Evolutionary conservation across 30 jellyfish, hydroid and myxozoan genomes (phyloP).

Genomic region (Hydractinia echinata): DNA sequence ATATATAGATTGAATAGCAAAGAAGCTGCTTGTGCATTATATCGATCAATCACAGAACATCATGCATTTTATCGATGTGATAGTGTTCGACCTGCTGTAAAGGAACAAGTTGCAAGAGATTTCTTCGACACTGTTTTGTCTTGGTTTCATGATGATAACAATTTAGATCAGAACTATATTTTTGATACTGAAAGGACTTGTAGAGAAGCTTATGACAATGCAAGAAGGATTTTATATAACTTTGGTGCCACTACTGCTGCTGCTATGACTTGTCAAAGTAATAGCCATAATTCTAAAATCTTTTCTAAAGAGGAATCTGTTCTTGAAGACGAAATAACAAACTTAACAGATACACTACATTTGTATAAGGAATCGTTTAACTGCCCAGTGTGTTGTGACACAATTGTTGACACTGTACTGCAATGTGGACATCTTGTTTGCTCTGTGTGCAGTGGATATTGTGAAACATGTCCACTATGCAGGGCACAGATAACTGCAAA

Average conservation of each 20-base stretch:
- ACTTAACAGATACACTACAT: slow-evolving; percentile 49
- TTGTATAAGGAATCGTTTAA: slow-evolving; percentile 52
- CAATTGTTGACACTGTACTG: slow-evolving; percentile 58
- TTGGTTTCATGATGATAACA: slow-evolving; percentile 63
- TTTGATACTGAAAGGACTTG: slow-evolving; percentile 97
- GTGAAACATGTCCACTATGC: slow-evolving; percentile 82
- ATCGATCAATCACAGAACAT: slow-evolving; percentile 91
- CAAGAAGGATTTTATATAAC: slow-evolving; percentile 79
- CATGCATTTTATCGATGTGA: slow-evolving; percentile 97
- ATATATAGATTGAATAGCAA: slow-evolving; percentile 69
- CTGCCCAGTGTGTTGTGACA: slow-evolving; percentile 81
- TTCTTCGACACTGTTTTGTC: slow-evolving; percentile 67
- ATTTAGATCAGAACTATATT: slow-evolving; percentile 77
- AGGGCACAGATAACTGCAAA: slow-evolving; percentile 45
- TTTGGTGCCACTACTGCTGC: slow-evolving; percentile 77
- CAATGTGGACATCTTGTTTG: slow-evolving; percentile 97
- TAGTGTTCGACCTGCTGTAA: slow-evolving; percentile 83
- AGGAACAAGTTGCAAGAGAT: slow-evolving; percentile 92
- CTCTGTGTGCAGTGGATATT: slow-evolving; percentile 48
- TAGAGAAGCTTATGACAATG: slow-evolving; percentile 95
- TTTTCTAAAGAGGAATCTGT: slow-evolving; percentile 16
- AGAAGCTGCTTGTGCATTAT: slow-evolving; percentile 93
- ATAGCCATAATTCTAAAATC: neutral
- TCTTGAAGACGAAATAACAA: neutral
- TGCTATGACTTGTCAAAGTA: slow-evolving; percentile 24